These are phyloP conservation scores for Mayetiola destructor DNA, from an alignment of 2,888 invertebrate genomes.

Conservation along the genomic window DNA sequence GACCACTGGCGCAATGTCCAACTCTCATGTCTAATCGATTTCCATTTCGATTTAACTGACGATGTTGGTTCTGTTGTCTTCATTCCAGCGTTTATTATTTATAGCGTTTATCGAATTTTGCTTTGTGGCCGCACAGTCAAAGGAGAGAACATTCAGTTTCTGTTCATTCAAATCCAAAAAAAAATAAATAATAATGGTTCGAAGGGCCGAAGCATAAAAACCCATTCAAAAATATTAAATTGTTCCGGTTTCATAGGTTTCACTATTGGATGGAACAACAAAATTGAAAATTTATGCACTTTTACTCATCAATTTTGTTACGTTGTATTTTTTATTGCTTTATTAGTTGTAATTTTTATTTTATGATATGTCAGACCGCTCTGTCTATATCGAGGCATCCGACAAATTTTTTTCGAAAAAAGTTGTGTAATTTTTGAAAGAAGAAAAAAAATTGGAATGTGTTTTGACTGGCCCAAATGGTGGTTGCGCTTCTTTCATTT, in stretches of 20 bases:
- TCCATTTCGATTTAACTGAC: not conserved
- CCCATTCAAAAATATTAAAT: conserved; percentile 11
- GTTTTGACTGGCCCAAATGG: not conserved
- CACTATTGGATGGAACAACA: not conserved
- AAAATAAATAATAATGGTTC: no score
- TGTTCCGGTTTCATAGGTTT: conserved; percentile 11
- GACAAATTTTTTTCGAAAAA: no score
- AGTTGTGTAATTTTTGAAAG: not conserved
- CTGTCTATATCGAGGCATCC: not conserved
- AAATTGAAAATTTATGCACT: conserved; percentile 10
- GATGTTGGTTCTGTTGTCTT: no score
- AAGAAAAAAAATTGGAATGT: conserved; percentile 7
- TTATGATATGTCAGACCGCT: not conserved
- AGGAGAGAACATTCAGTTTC: not conserved
- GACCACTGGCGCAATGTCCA: conserved; percentile 2
- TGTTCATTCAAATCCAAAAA: no score
- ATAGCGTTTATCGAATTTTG: not conserved
- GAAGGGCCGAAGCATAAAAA: no score
- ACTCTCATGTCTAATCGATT: not conserved
- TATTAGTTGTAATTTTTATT: conserved; percentile 1
- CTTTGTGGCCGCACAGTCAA: conserved; percentile 10
- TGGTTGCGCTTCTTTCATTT: conserved; percentile 9
- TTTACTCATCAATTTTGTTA: conserved; percentile 10
- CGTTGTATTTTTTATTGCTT: conserved; percentile 8
- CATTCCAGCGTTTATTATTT: conserved; percentile 13